Conservation (phyloP, 1,140 invertebrate genomes). For the Leguminivora glycinivorella region DNA sequence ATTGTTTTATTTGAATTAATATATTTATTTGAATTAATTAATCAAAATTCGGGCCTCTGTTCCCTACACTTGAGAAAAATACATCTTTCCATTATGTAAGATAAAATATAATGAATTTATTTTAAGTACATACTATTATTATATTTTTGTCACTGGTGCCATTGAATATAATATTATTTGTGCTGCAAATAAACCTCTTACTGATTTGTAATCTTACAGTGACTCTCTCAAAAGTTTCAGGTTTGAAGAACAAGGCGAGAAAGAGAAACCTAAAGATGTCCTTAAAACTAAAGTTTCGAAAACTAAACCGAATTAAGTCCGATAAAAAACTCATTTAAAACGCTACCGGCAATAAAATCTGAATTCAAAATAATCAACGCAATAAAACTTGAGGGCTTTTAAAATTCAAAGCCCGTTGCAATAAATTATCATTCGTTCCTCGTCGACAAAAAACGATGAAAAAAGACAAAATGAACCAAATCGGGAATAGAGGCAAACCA, state of each 20-base stretch:
- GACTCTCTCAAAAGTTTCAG: too few species aligned
- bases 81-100: too few species aligned
- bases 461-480: constrained; percentile 48
- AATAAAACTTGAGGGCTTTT: constrained; percentile 32
- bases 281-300: background rate
- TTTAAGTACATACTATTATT: too few species aligned
- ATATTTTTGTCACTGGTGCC: too few species aligned
- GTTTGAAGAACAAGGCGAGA: background rate
- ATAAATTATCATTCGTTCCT: constrained; percentile 55
- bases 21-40: too few species aligned
- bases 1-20: too few species aligned
- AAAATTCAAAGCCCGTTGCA: constrained; percentile 47
- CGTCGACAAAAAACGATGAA: constrained; percentile 35
- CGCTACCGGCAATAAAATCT: constrained; percentile 25
- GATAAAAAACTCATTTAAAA: constrained; percentile 32
- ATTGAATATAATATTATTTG: too few species aligned
- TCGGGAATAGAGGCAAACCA: constrained; percentile 47
- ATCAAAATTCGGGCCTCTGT: too few species aligned
- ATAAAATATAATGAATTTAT: too few species aligned
- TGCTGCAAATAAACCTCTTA: too few species aligned
- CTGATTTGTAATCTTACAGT: too few species aligned
- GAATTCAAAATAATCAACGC: constrained; percentile 26
- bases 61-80: too few species aligned
- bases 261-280: background rate
- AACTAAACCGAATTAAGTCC: constrained; percentile 30